A percentile compares a stretch with the other conserved stretches of the same genome.
phyloP scores from a whole-genome alignment of 1,140 invertebrate genomes.

The Nymphalis io region DNA sequence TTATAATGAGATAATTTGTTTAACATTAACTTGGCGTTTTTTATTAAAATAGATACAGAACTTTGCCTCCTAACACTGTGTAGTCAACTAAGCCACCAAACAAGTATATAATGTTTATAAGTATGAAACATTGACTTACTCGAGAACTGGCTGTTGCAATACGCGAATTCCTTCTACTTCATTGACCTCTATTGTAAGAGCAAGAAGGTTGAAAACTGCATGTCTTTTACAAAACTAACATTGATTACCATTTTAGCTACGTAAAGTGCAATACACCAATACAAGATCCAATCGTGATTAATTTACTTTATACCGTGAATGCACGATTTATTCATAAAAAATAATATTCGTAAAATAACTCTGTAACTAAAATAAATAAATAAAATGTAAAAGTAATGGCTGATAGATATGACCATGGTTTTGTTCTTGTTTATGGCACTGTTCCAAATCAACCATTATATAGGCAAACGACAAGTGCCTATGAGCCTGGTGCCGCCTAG shows the following conservation, averaged over 20 bases:
- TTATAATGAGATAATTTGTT: background rate
- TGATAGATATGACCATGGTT: background rate
- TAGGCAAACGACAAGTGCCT: too few species aligned
- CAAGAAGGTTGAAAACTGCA: slow-evolving; percentile 42
- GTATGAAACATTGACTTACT: slow-evolving; percentile 70
- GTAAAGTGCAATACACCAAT: slow-evolving; percentile 59
- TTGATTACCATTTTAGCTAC: slow-evolving; percentile 50
- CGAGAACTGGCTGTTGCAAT: slow-evolving; percentile 65
- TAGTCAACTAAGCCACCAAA: slow-evolving; percentile 70
- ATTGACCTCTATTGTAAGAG: slow-evolving; percentile 35
- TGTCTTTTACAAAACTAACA: slow-evolving; percentile 41
- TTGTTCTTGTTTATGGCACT: too few species aligned
- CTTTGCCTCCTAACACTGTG: slow-evolving; percentile 68
- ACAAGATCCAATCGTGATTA: slow-evolving; percentile 49
- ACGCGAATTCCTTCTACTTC: slow-evolving; percentile 27
- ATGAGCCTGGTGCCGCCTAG: too few species aligned
- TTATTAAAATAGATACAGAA: slow-evolving; percentile 35
- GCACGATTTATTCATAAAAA: slow-evolving; percentile 24
- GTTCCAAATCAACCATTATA: too few species aligned
- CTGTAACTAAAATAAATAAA: background rate
- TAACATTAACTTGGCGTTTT: background rate
- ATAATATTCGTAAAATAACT: background rate
- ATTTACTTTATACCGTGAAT: slow-evolving; percentile 37
- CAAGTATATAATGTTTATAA: slow-evolving; percentile 72
- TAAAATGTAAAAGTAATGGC: background rate